Evolutionary conservation across 1,140 invertebrate genomes (phyloP), one percentile per base, ranked within the genome.

Genomic region (Diabrotica undecimpunctata): DNA sequence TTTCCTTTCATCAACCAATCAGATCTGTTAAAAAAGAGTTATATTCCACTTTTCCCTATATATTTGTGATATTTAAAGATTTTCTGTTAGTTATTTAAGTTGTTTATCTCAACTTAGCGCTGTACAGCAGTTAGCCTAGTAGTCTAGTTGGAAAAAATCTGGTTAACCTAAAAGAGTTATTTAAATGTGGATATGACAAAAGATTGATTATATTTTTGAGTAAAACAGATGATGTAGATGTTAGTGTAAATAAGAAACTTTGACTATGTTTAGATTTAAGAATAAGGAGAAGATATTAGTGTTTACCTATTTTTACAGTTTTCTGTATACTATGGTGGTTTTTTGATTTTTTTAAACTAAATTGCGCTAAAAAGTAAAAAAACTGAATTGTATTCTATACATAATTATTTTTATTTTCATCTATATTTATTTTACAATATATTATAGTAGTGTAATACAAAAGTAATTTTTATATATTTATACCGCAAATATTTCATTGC

Each of bases 171-270:
- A 46, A 10, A 46, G 41, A 46, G 41, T n/a, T 46, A 6, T 46
- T 46, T 46, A 46, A 46, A 46, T 46, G 41, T 46, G 41, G 41
- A 46, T 46, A 46, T 46, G 25, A 25, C 25, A 25, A 25, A 46
- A 46, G n/a, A 46, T 46, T 46, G 41, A 46, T 25, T 46, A 46
- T 46, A 46, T 46, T 46, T 46, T 46, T 46, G 41, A 46, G 41
- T 46, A 46, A 46, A 46, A 46, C 41, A 10, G 25, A 25, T 25
- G 25, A 10, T 46, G 41, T 46, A 46, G 41, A 46, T n/a, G 41
- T 8, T 46, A 46, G 41, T 46, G 41, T 46, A 46, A 46, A 46
- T 46, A 46, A 25, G 25, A 25, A 25, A 25, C 25, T 25, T 25
- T 25, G 25, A 25, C 25, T 25, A 46, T 46, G 41, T 46, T 6